These are phyloP conservation scores for Phoxinus dragarum DNA, from an alignment of 2,797 vertebrate species.

Conservation along the genomic window DNA sequence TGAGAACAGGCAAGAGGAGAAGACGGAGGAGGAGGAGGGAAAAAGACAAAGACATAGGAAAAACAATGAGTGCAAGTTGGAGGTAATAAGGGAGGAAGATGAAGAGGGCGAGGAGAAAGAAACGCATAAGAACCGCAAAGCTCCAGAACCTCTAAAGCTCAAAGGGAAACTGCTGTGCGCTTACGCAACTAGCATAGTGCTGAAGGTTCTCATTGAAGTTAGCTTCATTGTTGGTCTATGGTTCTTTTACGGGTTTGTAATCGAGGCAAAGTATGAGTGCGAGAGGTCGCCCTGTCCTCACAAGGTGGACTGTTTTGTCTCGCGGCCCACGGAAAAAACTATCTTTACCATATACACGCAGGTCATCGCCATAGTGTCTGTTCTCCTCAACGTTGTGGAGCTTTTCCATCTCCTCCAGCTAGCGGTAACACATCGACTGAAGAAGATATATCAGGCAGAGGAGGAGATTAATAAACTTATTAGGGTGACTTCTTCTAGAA, in stretches of 20 bases:
- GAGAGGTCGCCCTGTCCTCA: conserved; percentile 76
- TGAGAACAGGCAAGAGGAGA: conserved; percentile 48
- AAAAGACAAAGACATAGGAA: conserved; percentile 32
- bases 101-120: conserved; percentile 70
- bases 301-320: conserved; percentile 84
- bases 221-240: conserved; percentile 81
- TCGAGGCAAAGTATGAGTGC: conserved; percentile 77
- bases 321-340: conserved; percentile 84
- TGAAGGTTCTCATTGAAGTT: conserved; percentile 78
- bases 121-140: conserved; percentile 39
- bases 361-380: conserved; percentile 75
- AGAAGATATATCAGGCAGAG: conserved; percentile 61
- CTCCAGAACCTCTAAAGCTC: conserved; percentile 65
- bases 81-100: conserved; percentile 65
- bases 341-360: conserved; percentile 85
- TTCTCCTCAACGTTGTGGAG: conserved; percentile 81
- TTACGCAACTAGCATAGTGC: conserved; percentile 77
- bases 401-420: conserved; percentile 77
- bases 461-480: conserved; percentile 28
- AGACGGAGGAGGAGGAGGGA: conserved; percentile 32
- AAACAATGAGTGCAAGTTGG: conserved; percentile 48
- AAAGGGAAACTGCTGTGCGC: conserved; percentile 78
- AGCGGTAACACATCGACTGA: conserved; percentile 67
- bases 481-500: not conserved
- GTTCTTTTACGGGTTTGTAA: conserved; percentile 81